Conservation (phyloP, 2,888 invertebrate species). For the Pterostichus madidus region DNA sequence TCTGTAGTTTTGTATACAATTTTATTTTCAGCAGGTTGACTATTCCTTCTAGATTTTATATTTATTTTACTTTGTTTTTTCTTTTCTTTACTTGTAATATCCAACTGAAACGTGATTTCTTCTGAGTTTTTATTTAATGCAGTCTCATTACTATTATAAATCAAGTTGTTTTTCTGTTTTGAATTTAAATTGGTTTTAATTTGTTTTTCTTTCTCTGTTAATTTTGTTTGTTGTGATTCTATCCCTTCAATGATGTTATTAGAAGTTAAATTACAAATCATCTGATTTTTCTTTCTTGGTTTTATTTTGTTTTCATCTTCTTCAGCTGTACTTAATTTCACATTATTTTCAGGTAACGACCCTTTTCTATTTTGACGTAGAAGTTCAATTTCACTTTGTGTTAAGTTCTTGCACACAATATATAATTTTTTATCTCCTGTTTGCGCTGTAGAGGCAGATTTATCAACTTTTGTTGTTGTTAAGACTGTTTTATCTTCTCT, state of each 20-base stretch:
- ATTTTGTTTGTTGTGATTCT: background rate
- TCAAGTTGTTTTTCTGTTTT: background rate
- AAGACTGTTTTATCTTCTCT: slow-evolving; percentile 18
- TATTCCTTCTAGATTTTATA: background rate
- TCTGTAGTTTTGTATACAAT: background rate
- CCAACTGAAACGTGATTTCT: background rate
- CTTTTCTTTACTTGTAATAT: background rate
- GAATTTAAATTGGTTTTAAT: slow-evolving; percentile 5
- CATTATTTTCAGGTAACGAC: background rate
- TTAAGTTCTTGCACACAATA: slow-evolving; percentile 24
- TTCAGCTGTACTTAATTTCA: background rate
- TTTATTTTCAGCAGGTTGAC: background rate
- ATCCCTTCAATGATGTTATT: background rate
- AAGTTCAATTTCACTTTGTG: slow-evolving; percentile 5
- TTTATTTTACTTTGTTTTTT: slow-evolving; percentile 4
- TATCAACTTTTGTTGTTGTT: background rate
- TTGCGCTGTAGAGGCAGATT: background rate
- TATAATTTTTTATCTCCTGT: background rate
- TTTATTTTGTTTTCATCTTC: background rate
- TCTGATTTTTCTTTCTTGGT: background rate
- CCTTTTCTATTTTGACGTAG: background rate
- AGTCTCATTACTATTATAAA: background rate
- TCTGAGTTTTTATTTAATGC: background rate
- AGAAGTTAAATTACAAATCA: background rate
- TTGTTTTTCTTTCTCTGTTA: background rate